These are phyloP conservation scores for Dryococelus australis DNA, from an alignment of 2,888 invertebrate species.

Conservation along the genomic window DNA sequence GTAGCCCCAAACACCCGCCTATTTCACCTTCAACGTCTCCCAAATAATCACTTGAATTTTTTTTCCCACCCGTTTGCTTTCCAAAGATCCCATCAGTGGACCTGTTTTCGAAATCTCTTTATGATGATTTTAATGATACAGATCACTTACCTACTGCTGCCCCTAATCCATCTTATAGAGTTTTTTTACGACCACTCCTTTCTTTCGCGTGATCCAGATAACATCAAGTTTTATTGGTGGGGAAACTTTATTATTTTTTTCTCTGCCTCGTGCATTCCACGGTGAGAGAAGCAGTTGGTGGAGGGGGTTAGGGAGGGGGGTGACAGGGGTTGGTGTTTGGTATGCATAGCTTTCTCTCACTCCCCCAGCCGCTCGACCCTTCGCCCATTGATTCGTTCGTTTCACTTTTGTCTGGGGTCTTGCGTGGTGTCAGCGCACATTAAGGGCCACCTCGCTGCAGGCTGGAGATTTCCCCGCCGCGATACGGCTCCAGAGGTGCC, in stretches of 20 bases:
- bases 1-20: no score
- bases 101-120: not conserved
- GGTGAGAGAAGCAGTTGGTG: no score
- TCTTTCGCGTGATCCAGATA: no score
- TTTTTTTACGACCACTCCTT: not conserved
- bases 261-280: no score
- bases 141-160: not conserved
- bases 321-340: not conserved
- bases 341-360: not conserved
- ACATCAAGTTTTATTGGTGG: no score
- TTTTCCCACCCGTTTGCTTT: not conserved
- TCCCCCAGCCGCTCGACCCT: not conserved
- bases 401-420: not conserved
- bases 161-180: not conserved
- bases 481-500: no score
- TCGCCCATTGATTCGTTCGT: not conserved
- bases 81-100: not conserved
- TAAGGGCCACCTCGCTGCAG: no score
- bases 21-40: no score
- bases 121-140: conserved; percentile 16
- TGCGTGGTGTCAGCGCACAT: no score
- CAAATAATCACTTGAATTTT: no score
- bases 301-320: not conserved
- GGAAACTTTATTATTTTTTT: no score
- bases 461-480: no score